Conservation (phyloP, 35 echinoderm and acorn worm species). For the Stichopus chloronotus region DNA sequence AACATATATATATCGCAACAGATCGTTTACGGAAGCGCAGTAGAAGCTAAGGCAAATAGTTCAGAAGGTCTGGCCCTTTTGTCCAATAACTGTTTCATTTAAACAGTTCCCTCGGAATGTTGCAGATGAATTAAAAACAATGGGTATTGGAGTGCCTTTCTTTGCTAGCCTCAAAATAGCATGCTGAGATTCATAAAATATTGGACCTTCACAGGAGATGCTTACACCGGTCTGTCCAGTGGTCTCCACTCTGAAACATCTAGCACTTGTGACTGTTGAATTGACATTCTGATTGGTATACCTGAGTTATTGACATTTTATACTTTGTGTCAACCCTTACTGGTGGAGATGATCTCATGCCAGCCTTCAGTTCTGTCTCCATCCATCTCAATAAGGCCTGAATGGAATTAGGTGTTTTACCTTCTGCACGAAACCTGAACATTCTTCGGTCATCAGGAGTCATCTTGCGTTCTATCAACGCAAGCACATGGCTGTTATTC, state of each 20-base stretch:
- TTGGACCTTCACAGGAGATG: constrained; percentile 48
- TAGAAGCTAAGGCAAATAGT: constrained; percentile 68
- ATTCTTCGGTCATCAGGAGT: no score
- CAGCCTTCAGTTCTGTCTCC: constrained; percentile 8
- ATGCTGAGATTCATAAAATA: constrained; percentile 72
- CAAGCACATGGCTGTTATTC: no score
- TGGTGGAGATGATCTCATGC: neutral
- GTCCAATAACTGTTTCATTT: constrained; percentile 77
- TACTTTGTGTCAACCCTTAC: neutral
- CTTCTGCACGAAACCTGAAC: neutral
- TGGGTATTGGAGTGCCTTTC: constrained; percentile 61
- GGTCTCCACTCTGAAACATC: constrained; percentile 26
- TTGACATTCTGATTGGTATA: constrained; percentile 31
- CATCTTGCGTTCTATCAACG: constrained; percentile 56
- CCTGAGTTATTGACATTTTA: neutral
- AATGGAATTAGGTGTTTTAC: constrained; percentile 11
- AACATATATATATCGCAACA: no score
- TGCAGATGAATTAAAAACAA: constrained; percentile 61
- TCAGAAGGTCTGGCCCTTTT: constrained; percentile 75
- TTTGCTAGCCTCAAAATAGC: constrained; percentile 59
- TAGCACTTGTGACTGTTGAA: constrained; percentile 34
- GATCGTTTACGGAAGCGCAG: constrained; percentile 69
- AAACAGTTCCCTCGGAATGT: constrained; percentile 52
- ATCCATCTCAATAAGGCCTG: constrained; percentile 10
- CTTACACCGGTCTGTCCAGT: constrained; percentile 60